Evolutionary conservation across 2,888 invertebrate genomes (phyloP), one percentile per base, ranked within the genome.

Genomic region (Trisateles emortualis): DNA sequence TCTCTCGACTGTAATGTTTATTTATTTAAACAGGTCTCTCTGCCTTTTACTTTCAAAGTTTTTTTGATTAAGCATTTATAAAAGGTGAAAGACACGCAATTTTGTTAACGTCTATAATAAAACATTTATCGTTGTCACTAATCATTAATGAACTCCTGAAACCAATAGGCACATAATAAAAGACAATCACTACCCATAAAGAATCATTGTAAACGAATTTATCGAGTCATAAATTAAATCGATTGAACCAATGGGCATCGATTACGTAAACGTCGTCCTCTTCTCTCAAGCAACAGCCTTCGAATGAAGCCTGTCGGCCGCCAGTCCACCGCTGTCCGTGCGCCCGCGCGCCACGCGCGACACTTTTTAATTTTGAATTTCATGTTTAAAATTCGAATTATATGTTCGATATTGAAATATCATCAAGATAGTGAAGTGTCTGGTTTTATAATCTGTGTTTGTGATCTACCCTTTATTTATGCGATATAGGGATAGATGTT

Each of bases 401-500:
- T 72, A 35, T 48, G 62, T 55, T 60, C 53, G 59, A 49, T 49
- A 61, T 55, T 60, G 43, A 59, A 72, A 62, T 54, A 60, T 50
- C 42, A 51, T 69, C 64, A 54, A 65, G 59, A 52, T 49, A 61
- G 83, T 87, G 84, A 68, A 74, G 84, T 83, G 83, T 24, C 69
- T 78, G 69, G 60, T 61, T 60, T 50, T 30, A 44, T 36, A 30
- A 19, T 48, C 13, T 67, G 73, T 80, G 78, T 62, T 64, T 59
- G 63, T 79, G 78, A 85, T 90, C 91, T 80, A 70, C 88, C 84
- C 88, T 90, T 85, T 92, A 91, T 91, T 81, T 67, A 59, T 44
- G 63, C 72, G 78, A 87, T 91, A 92, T 74, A 91, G 90, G 75
- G 85, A 78, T 76, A 73, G 85, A 87, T 87, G 69, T 30, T 48